phyloP scores from a whole-genome alignment of 2,797 vertebrate genomes.

The Sebastes oblongus region DNA sequence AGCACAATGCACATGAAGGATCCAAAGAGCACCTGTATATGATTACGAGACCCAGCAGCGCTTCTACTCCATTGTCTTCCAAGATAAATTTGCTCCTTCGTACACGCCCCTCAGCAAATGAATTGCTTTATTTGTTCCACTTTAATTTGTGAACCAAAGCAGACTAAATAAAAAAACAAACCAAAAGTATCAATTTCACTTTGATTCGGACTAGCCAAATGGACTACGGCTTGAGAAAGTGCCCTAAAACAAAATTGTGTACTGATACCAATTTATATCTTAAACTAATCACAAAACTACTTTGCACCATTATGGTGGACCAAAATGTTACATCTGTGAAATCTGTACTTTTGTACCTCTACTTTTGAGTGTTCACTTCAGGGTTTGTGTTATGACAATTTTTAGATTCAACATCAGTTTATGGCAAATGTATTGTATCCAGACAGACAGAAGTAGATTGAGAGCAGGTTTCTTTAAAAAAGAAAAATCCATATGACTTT shows the following conservation, averaged over 20 bases:
- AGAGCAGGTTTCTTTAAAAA: neutral
- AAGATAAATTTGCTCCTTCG: no score
- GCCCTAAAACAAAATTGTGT: no score
- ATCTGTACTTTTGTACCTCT: neutral
- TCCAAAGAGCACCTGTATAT: no score
- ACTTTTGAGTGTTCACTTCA: neutral
- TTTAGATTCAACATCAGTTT: neutral
- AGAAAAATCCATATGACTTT: neutral
- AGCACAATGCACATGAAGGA: no score
- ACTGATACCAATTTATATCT: neutral
- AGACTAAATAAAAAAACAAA: accelerated
- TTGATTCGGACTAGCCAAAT: no score
- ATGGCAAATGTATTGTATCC: neutral
- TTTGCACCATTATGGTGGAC: neutral
- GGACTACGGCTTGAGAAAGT: accelerated
- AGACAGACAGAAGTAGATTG: neutral
- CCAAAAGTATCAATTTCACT: no score
- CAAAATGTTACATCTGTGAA: neutral
- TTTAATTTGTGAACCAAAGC: no score
- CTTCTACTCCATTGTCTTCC: no score
- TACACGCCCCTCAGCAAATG: no score
- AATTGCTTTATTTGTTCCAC: no score
- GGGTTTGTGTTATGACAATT: neutral
- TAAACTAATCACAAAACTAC: neutral
- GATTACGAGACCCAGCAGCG: no score